Evolutionary conservation across 2,797 vertebrate genomes (phyloP).

Genomic region (Hirundo rustica): DNA sequence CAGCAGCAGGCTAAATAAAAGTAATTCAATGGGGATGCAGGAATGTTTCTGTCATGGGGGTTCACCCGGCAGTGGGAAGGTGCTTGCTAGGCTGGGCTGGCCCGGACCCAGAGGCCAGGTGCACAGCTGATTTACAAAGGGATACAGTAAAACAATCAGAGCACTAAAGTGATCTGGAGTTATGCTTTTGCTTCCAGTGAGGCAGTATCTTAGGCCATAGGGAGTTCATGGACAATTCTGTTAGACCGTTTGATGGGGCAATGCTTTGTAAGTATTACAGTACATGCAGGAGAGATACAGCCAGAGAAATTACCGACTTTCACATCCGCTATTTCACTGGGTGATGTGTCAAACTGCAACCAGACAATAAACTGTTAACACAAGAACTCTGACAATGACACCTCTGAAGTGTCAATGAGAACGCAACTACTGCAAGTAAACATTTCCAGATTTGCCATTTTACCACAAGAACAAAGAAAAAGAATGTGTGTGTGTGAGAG

Average conservation of each 20-base stretch:
- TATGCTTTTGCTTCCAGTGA: background rate
- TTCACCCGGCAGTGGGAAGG: conserved; percentile 32
- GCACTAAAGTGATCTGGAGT: background rate
- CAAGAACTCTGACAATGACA: conserved; percentile 1
- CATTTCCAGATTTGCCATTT: conserved; percentile 11
- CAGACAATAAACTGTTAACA: conserved; percentile 54
- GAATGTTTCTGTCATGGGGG: conserved; percentile 47
- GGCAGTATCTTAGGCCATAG: background rate
- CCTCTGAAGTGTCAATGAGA: conserved; percentile 30
- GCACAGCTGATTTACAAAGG: conserved; percentile 19
- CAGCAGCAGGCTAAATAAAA: conserved; percentile 71
- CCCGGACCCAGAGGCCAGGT: conserved; percentile 2
- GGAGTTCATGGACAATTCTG: conserved; percentile 5
- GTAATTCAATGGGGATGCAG: conserved; percentile 60
- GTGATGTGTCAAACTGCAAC: conserved; percentile 54
- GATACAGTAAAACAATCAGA: background rate
- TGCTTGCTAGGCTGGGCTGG: background rate
- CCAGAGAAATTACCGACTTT: conserved; percentile 40
- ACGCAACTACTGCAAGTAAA: background rate
- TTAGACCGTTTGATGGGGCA: conserved; percentile 17
- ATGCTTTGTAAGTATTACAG: background rate
- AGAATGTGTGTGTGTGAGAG: background rate
- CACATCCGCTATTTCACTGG: conserved; percentile 40
- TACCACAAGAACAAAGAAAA: conserved; percentile 23
- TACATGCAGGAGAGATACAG: conserved; percentile 32